Base-by-base conservation (phyloP, 2,113 vertebrate species). In the Formicarius rufipectus region DNA sequence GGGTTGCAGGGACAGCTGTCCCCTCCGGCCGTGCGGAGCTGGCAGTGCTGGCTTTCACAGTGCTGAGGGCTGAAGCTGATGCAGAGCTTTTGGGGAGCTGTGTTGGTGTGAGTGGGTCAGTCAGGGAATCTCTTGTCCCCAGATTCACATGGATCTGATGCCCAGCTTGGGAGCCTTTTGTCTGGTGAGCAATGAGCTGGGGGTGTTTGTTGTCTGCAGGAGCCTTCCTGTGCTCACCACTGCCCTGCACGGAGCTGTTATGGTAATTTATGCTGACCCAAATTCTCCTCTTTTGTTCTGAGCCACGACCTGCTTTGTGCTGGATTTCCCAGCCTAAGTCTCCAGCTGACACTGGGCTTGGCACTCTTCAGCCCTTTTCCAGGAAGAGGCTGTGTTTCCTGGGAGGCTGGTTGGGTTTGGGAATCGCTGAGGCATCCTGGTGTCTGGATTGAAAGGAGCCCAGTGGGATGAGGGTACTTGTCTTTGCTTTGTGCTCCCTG, bases 251-350 rank as follows among this genome's bases (percentile, higher is more conserved):
- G 24, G 35, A 10, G 66, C 59, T 86, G 3, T 56, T 63, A 17
- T 27, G 86, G 67, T 76, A 64, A 96, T 85, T 95, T 84, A 78
- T 92, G 82, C 92, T 95, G 95, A 90, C 90, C 85, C 82, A 80
- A 93, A 88, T 93, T 92, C 90, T 85, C 52, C 66, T 66, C 45
- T 90, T 77, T 88, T 73, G 72, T 84, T 80, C 49, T 30, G 71
- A 88, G 82, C 58, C 22, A 4, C 4, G 1, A 6, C 2, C 37
- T 39, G 89, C 83, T 86, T 62, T 73, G 85, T 77, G 85, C 75
- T 74, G 15, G 0, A 7, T 93, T 88, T 86, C 90, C 85, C 92
- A 66, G 76, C 67, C 79, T 80, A 1, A 30, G 23, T 84, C 44
- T 83, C 55, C 27, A 14, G 4, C 56, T 79, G 66, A 4, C 3